Evolutionary conservation across 2,113 vertebrate genomes (phyloP), one percentile per base, ranked within the genome.

Genomic region (Callipepla squamata): DNA sequence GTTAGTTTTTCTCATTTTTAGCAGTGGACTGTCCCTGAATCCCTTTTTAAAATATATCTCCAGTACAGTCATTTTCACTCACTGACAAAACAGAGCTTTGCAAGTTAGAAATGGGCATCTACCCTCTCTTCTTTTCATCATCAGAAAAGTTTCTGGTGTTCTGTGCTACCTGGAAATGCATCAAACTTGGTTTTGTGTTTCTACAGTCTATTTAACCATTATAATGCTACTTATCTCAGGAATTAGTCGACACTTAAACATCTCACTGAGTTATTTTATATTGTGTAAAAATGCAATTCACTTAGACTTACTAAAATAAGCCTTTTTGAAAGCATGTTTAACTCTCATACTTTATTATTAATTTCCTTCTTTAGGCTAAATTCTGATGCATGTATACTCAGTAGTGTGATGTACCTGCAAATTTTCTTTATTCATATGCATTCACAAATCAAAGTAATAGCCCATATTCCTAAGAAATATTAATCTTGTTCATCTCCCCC

Each of bases 401-500:
- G 55, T 14, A 75, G 68, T 48, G 9, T 65, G 84, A 85, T 13
- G 22, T 36, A 88, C 48, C 65, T 93, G 45, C 74, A 62, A 42
- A 19, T 62, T 67, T 73, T 53, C 92, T 73, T 58, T 32, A 66
- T 70, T 92, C 51, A n/a, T 26, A 36, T 57, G 23, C 36, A 61
- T 59, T 95, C 88, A 81, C 73, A 92, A 90, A 93, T 93, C 83
- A 88, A 93, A 94, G 58, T 61, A 61, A 81, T 57, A 80, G 28
- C 18, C 19, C n/a, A 21, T 13, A 25, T 84, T 80, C 47, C 17
- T 26, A 21, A 75, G 58, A 92, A 94, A 72, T 63, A 78, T 65
- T 92, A 25, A 94, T 86, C 61, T 92, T 88, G 4, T 80, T 67
- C 68, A 42, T 93, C 45, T 47, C 23, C 16, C 48, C 20, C 21